Percentiles rank a stretch among this genome's conserved stretches.
Evolutionary conservation across 35 echinoderm and acorn worm species (phyloP).

Genomic region (Stichopus chloronotus): DNA sequence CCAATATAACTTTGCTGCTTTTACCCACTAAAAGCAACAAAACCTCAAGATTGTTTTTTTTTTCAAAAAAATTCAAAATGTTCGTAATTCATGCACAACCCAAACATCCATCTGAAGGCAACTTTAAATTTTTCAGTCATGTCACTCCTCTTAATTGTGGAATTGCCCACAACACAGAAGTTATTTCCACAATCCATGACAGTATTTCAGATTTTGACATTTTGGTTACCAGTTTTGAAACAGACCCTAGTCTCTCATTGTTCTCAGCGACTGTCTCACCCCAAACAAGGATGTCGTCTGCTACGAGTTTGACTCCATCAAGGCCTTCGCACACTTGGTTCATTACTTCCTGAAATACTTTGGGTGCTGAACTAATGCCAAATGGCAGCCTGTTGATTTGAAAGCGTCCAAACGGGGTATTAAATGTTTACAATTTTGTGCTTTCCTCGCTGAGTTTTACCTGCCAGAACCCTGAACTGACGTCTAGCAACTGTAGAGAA

Average conservation of each 20-base stretch:
- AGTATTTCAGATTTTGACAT: no score
- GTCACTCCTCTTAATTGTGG: constrained; percentile 12
- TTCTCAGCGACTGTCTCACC: constrained; percentile 36
- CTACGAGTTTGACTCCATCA: constrained; percentile 25
- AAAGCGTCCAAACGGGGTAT: constrained; percentile 43
- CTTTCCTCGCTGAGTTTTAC: constrained; percentile 38
- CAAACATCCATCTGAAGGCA: background rate
- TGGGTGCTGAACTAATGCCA: constrained; percentile 16
- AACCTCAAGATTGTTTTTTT: background rate
- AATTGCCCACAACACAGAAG: background rate
- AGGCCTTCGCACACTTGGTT: constrained; percentile 66
- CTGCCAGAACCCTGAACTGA: constrained; percentile 15
- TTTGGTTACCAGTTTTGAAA: no score
- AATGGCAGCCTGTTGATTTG: background rate
- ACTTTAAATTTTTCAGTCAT: constrained; percentile 30
- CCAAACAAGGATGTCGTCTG: constrained; percentile 55
- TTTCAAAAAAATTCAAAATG: constrained; percentile 4
- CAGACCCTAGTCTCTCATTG: constrained; percentile 24
- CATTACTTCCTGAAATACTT: constrained; percentile 10
- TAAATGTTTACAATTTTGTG: constrained; percentile 14
- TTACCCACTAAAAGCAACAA: constrained; percentile 31
- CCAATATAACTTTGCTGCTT: background rate
- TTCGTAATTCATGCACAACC: background rate
- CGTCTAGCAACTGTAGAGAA: constrained; percentile 51
- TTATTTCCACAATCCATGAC: no score